Conservation (phyloP, 2,113 vertebrate species). For the Atractosteus spatula region DNA sequence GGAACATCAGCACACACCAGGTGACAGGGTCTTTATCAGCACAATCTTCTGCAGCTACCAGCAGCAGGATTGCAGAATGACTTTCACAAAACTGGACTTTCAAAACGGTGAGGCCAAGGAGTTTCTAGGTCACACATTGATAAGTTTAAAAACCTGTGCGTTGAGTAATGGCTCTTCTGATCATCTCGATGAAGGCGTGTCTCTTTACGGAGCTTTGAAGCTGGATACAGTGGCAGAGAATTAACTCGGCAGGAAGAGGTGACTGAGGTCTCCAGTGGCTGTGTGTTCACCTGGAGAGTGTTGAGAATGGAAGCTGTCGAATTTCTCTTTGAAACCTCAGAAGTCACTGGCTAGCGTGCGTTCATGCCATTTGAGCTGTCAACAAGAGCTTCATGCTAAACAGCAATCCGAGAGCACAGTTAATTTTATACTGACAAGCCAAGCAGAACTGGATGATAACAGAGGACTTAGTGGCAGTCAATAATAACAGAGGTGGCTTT, state of each 20-base stretch:
- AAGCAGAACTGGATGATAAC: too few relatives aligned
- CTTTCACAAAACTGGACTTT: constrained; percentile 6
- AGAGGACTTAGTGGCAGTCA: too few relatives aligned
- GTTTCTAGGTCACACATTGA: too few relatives aligned
- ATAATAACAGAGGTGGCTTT: too few relatives aligned
- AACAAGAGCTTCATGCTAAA: neutral
- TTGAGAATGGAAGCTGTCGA: neutral
- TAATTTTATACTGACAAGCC: neutral
- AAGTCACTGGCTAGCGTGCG: neutral
- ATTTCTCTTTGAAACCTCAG: neutral
- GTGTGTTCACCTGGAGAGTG: neutral
- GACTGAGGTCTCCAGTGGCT: neutral
- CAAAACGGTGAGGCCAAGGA: neutral
- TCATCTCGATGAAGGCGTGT: too few relatives aligned
- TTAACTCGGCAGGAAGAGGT: too few relatives aligned
- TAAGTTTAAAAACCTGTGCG: neutral
- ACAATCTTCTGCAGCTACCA: too few relatives aligned
- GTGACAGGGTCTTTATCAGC: too few relatives aligned
- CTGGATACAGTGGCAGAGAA: neutral
- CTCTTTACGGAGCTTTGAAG: neutral
- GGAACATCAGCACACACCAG: too few relatives aligned
- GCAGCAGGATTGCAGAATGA: neutral
- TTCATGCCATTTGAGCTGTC: neutral
- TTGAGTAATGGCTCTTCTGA: too few relatives aligned
- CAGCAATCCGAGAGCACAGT: neutral